Conservation (phyloP, 2,888 invertebrate species). For the Hermodice carunculata region DNA sequence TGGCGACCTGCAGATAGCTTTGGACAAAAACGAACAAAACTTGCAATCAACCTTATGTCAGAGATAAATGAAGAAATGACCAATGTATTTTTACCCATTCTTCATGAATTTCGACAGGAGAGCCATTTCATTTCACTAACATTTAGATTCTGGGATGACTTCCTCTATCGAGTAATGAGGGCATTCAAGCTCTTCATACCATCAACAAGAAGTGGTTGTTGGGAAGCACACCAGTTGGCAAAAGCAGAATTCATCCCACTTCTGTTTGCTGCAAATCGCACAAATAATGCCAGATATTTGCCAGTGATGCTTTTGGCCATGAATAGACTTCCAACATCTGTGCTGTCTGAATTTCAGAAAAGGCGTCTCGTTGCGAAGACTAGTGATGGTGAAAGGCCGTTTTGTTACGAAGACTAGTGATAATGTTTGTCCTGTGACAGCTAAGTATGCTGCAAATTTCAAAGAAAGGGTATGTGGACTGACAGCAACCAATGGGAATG, state of each 20-base stretch:
- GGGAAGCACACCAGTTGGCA: no score
- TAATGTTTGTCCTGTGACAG: neutral
- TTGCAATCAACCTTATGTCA: neutral
- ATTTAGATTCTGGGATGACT: slow-evolving; percentile 1
- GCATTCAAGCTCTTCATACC: neutral
- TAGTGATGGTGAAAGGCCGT: neutral
- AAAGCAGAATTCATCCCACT: no score
- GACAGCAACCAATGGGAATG: neutral
- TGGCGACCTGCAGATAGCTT: neutral
- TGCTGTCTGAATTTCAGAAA: neutral
- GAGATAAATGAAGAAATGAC: neutral
- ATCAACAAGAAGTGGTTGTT: no score
- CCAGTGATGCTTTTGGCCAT: no score
- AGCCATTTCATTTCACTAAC: neutral
- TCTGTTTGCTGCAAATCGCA: neutral
- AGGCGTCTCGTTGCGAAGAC: neutral
- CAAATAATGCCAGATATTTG: neutral
- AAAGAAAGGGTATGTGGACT: neutral
- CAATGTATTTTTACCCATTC: neutral
- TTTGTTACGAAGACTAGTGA: neutral
- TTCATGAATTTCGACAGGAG: neutral
- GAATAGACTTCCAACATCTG: neutral
- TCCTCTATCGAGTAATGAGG: neutral
- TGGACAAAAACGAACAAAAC: neutral
- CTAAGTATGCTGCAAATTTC: neutral